These are phyloP conservation scores for Ischnura elegans DNA, from an alignment of 2,888 invertebrate species.

Conservation along the genomic window DNA sequence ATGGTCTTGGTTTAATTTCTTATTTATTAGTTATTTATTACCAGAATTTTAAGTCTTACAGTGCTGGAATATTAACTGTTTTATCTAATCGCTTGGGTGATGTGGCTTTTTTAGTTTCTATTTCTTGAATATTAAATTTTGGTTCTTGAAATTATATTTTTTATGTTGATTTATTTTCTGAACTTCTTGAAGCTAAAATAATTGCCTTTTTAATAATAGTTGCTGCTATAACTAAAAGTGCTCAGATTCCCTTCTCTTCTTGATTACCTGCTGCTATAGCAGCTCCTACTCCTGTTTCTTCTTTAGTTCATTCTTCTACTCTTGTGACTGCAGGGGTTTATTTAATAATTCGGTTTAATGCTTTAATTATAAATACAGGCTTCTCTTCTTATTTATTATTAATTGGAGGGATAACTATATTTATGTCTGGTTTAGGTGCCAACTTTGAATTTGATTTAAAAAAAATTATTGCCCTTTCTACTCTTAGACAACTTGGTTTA, in stretches of 20 bases:
- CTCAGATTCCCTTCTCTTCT: slow-evolving; percentile 89
- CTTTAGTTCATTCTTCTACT: slow-evolving; percentile 89
- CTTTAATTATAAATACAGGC: slow-evolving; percentile 77
- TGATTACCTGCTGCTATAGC: slow-evolving; percentile 88
- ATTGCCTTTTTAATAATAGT: slow-evolving; percentile 79
- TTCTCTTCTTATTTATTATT: slow-evolving; percentile 80
- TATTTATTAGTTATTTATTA: slow-evolving; percentile 88
- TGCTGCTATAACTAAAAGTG: slow-evolving; percentile 87
- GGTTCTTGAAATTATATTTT: slow-evolving; percentile 80
- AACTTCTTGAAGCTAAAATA: slow-evolving; percentile 78
- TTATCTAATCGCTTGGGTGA: slow-evolving; percentile 88
- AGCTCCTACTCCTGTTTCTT: slow-evolving; percentile 88
- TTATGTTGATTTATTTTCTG: slow-evolving; percentile 80
- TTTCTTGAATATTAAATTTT: slow-evolving; percentile 81
- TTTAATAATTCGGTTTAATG: slow-evolving; percentile 85
- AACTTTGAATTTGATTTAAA: slow-evolving; percentile 82
- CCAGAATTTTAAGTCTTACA: slow-evolving; percentile 84
- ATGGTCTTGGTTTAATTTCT: slow-evolving; percentile 86
- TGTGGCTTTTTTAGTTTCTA: slow-evolving; percentile 83
- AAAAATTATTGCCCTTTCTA: slow-evolving; percentile 89
- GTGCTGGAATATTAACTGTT: slow-evolving; percentile 86
- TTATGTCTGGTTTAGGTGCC: slow-evolving; percentile 75
- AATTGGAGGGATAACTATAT: slow-evolving; percentile 76
- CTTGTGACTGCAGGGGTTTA: slow-evolving; percentile 88
- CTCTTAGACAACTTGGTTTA: slow-evolving; percentile 87